Evolutionary conservation across 2,797 vertebrate species (phyloP).

Genomic region (Setipinna tenuifilis): DNA sequence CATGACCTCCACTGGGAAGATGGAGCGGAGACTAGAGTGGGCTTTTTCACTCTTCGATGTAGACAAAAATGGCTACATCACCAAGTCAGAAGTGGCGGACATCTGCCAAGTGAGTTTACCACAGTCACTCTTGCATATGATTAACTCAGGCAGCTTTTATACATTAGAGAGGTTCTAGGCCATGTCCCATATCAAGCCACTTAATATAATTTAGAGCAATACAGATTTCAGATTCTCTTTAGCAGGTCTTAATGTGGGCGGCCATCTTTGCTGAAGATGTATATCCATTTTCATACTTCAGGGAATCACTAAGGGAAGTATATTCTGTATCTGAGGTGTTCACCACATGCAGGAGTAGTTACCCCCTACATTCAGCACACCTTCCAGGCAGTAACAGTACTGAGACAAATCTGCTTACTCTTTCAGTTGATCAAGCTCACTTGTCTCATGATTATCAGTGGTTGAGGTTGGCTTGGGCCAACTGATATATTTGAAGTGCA

Average conservation of each 20-base stretch:
- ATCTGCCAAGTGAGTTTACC: constrained; percentile 76
- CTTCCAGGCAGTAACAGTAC: background rate
- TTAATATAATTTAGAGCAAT: background rate
- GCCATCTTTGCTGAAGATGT: background rate
- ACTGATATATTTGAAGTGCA: background rate
- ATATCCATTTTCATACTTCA: background rate
- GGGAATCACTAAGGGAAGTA: background rate
- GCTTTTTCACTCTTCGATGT: constrained; percentile 84
- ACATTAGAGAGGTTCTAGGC: background rate
- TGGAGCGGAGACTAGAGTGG: constrained; percentile 80
- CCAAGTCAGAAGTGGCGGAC: constrained; percentile 79
- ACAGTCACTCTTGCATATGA: background rate
- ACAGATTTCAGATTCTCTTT: background rate
- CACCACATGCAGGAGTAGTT: too few species aligned
- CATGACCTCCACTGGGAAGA: constrained; percentile 81
- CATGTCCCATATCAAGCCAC: background rate
- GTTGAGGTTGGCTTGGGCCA: background rate
- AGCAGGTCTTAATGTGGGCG: background rate
- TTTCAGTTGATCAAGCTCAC: background rate
- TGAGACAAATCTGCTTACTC: background rate
- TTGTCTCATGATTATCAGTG: background rate
- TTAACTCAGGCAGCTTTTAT: background rate
- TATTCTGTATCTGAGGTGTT: background rate
- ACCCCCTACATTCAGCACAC: background rate
- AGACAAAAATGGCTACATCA: constrained; percentile 84